Evolutionary conservation across 2,797 vertebrate species (phyloP), one percentile per base, ranked within the genome.

Genomic region (Limosa lapponica): DNA sequence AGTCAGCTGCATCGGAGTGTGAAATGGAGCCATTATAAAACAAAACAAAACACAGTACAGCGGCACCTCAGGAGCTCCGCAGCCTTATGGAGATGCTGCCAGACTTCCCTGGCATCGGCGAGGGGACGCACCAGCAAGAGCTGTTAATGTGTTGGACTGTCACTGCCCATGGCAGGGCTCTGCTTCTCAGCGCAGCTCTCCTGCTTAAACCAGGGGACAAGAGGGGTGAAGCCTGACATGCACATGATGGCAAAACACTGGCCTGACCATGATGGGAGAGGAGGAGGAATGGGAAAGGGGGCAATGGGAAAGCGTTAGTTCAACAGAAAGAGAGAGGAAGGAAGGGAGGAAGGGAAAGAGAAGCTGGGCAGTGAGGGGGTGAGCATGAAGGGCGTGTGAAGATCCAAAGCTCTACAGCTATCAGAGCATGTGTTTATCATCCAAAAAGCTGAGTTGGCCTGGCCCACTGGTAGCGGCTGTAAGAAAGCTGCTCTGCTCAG

Each of bases 1-100:
- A 96, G 67, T 52, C 94, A 94, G 73, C 90, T 93, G 91, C 88
- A 84, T 6, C 58, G 8, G 71, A 43, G 90, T 82, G 91, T 87
- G 90, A 95, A 95, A 95, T 92, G 91, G 95, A 95, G 74, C 81
- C 64, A 51, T 96, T 96, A 93, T 34, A 80, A 96, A 93, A 8
- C 70, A 71, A 82, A 94, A 46, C 57, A 77, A 86, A 94, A 82
- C 70, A 43, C 61, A 17, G 12, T 52, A 49, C 14, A 37, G 80
- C 19, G 8, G 73, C 77, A 58, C 16, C 51, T 79, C 43, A 5
- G 43, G 80, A 84, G 43, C 79, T 64, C 25, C 1, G 2, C 41
- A 75, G 79, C 46, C 57, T 61, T 46, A 7, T 41, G 39, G 65
- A 4, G 72, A 23, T n/a, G 67, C 84, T 88, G 91, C 32, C 70